Conservation (phyloP, 2,888 invertebrate genomes). For the Zaprionus obscuricornis region DNA sequence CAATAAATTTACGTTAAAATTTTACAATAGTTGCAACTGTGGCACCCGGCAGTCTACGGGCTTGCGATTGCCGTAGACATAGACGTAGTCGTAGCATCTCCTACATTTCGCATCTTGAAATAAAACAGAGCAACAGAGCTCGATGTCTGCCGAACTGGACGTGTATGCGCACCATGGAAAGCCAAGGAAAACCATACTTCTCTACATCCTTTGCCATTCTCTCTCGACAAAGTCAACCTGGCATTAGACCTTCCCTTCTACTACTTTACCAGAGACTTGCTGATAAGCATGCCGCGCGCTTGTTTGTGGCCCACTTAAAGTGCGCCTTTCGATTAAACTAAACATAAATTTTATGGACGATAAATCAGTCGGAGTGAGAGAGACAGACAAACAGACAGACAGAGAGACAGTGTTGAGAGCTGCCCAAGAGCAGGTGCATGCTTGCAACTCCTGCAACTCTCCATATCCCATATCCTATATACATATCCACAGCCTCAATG, state of each 20-base stretch:
- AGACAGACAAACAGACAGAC: too few relatives aligned
- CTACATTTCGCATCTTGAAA: conserved; percentile 41
- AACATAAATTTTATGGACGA: conserved; percentile 76
- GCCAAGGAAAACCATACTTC: too few relatives aligned
- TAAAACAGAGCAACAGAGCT: conserved; percentile 46
- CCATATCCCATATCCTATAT: too few relatives aligned
- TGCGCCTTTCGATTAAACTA: conserved; percentile 78
- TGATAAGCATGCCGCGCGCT: conserved; percentile 2
- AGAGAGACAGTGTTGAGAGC: conserved; percentile 33
- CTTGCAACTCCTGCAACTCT: conserved; percentile 18
- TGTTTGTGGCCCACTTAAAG: conserved; percentile 40
- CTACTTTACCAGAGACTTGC: background rate
- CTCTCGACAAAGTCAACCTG: background rate
- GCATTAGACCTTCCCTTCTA: background rate
- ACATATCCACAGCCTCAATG: too few relatives aligned
- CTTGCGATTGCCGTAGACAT: conserved; percentile 15
- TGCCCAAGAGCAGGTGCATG: conserved; percentile 61
- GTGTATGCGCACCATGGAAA: too few relatives aligned
- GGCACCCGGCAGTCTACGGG: conserved; percentile 6
- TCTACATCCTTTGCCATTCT: too few relatives aligned
- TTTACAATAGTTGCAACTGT: conserved; percentile 61
- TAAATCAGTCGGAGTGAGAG: conserved; percentile 65
- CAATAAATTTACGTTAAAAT: conserved; percentile 68
- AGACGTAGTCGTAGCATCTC: conserved; percentile 14
- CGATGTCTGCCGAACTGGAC: background rate